These are phyloP conservation scores for Philaenus spumarius DNA, from an alignment of 1,140 invertebrate genomes.

Conservation along the genomic window DNA sequence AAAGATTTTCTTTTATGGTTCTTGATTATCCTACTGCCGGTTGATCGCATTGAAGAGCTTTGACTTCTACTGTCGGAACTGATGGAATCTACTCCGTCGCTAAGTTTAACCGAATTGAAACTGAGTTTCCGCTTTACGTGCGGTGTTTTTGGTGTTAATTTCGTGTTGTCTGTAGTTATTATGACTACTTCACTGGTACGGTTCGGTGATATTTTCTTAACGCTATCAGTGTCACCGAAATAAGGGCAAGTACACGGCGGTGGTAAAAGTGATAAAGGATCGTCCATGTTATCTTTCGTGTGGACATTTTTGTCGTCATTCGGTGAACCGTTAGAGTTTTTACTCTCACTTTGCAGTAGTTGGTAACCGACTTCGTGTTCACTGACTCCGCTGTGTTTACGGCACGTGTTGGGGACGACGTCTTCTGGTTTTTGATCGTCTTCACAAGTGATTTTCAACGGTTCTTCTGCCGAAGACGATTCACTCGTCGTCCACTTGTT, in stretches of 20 bases:
- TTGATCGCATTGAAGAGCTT: constrained; percentile 3
- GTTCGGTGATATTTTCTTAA: constrained; percentile 12
- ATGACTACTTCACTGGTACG: constrained; percentile 25
- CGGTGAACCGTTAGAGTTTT: constrained; percentile 24
- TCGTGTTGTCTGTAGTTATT: constrained; percentile 16
- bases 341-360: constrained; percentile 1
- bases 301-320: constrained; percentile 34
- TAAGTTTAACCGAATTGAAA: neutral
- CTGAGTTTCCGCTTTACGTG: constrained; percentile 2
- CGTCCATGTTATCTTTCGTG: constrained; percentile 11
- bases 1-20: neutral
- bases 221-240: constrained; percentile 51
- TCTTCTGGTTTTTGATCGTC: neutral
- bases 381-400: constrained; percentile 1
- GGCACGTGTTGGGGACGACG: neutral
- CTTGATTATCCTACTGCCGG: neutral
- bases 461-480: constrained; percentile 20
- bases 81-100: neutral
- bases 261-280: constrained; percentile 47
- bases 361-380: constrained; percentile 8
- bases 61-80: constrained; percentile 3
- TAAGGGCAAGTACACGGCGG: constrained; percentile 71
- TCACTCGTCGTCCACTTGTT: constrained; percentile 19
- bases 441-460: constrained; percentile 8
- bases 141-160: neutral